Conservation (phyloP, 1,140 invertebrate species). For the Trichogramma pretiosum region DNA sequence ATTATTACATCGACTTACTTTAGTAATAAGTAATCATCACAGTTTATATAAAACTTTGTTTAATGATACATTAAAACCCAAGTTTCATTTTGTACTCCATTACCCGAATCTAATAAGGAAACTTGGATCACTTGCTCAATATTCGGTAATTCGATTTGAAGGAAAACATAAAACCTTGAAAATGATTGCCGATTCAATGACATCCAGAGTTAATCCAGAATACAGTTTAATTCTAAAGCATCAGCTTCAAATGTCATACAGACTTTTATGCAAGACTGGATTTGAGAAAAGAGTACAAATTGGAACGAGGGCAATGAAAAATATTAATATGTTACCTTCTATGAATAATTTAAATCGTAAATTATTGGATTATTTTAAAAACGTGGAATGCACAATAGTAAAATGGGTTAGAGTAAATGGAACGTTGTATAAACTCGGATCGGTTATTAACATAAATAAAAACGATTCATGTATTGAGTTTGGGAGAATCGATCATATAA, state of each 20-base stretch:
- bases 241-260: conserved; percentile 16
- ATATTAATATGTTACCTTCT: background rate
- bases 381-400: background rate
- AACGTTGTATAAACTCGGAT: background rate
- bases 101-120: conserved; percentile 11
- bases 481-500: conserved; percentile 2
- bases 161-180: conserved; percentile 10
- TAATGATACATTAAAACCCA: conserved; percentile 5
- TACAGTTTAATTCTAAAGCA: conserved; percentile 8
- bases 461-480: background rate
- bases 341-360: background rate
- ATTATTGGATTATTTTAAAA: background rate
- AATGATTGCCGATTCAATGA: background rate
- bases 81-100: conserved; percentile 12
- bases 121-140: conserved; percentile 12
- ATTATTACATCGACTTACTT: background rate
- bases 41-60: conserved; percentile 13
- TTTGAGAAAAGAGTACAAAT: background rate
- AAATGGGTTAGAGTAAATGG: conserved; percentile 4
- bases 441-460: background rate
- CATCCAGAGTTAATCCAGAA: background rate
- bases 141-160: conserved; percentile 11
- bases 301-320: background rate
- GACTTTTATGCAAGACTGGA: conserved; percentile 4
- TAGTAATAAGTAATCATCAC: background rate